Conservation (phyloP, 2,113 vertebrate genomes). For the Ovibos moschatus region DNA sequence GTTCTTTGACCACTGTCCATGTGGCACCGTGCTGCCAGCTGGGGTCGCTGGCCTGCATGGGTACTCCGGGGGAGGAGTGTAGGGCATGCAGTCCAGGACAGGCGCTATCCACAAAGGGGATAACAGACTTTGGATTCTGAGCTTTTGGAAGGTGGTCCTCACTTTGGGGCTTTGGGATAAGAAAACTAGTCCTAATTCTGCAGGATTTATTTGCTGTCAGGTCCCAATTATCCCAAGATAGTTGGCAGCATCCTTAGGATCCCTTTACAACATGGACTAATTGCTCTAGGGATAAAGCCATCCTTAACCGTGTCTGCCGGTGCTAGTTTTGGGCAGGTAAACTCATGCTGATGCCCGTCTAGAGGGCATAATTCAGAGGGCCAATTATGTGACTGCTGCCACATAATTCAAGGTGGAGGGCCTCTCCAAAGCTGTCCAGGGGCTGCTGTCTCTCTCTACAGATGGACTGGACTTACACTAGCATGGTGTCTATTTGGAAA, state of each 20-base stretch:
- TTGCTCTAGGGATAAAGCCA: neutral
- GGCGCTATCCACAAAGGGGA: neutral
- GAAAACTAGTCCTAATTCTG: neutral
- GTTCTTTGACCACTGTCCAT: neutral
- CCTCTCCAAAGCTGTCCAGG: neutral
- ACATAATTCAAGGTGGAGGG: neutral
- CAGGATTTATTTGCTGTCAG: neutral
- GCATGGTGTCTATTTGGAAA: neutral
- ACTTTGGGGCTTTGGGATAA: neutral
- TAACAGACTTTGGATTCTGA: neutral
- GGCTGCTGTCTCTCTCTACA: neutral
- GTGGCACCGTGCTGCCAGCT: neutral
- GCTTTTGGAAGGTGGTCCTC: conserved; percentile 4
- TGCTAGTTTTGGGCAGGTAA: neutral
- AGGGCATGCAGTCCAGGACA: neutral
- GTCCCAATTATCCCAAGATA: neutral
- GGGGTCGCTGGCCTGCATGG: conserved; percentile 38
- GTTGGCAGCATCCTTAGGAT: neutral
- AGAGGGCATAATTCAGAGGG: neutral
- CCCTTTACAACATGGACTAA: neutral
- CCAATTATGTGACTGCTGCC: neutral
- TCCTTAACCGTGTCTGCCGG: neutral
- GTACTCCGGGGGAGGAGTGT: neutral
- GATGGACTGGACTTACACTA: neutral
- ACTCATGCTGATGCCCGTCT: neutral